phyloP scores from a whole-genome alignment of 2,888 invertebrate species.

The Chrysolina americana region DNA sequence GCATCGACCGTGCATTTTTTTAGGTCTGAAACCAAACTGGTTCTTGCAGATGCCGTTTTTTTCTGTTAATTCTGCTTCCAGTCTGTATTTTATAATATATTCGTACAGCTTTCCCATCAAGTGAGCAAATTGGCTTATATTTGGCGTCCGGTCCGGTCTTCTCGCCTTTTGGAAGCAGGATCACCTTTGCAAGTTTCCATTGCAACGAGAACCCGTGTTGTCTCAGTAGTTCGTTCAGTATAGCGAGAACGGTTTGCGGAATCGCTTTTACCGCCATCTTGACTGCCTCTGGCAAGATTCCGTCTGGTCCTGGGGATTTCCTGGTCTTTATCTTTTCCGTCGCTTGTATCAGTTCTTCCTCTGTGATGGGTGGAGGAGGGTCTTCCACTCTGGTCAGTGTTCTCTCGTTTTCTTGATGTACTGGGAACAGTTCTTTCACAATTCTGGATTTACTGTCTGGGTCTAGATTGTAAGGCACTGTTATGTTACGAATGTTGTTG shows the following conservation, averaged over 20 bases:
- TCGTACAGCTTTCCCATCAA: slow-evolving; percentile 38
- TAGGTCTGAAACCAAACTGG: slow-evolving; percentile 43
- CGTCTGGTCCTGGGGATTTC: slow-evolving; percentile 20
- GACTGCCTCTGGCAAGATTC: neutral
- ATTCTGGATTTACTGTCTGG: slow-evolving; percentile 4
- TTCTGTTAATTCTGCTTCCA: slow-evolving; percentile 30
- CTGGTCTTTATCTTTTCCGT: slow-evolving; percentile 25
- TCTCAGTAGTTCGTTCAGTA: slow-evolving; percentile 13
- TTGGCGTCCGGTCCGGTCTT: no score
- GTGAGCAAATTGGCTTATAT: no score
- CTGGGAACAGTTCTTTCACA: slow-evolving; percentile 20
- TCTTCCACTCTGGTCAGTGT: neutral
- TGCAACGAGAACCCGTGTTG: neutral
- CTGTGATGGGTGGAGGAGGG: neutral
- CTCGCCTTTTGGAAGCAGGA: neutral
- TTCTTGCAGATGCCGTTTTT: slow-evolving; percentile 12
- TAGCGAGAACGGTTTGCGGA: neutral
- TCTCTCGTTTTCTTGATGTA: slow-evolving; percentile 16
- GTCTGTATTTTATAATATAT: slow-evolving; percentile 26
- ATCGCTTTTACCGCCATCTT: neutral
- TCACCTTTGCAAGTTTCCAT: slow-evolving; percentile 28
- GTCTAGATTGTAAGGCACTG: neutral
- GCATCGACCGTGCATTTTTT: slow-evolving; percentile 29
- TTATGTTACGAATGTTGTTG: neutral
- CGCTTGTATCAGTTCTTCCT: slow-evolving; percentile 24